Evolutionary conservation across 92 coral and sea anemone species (phyloP).

Genomic region (Parazoanthus atlanticus): DNA sequence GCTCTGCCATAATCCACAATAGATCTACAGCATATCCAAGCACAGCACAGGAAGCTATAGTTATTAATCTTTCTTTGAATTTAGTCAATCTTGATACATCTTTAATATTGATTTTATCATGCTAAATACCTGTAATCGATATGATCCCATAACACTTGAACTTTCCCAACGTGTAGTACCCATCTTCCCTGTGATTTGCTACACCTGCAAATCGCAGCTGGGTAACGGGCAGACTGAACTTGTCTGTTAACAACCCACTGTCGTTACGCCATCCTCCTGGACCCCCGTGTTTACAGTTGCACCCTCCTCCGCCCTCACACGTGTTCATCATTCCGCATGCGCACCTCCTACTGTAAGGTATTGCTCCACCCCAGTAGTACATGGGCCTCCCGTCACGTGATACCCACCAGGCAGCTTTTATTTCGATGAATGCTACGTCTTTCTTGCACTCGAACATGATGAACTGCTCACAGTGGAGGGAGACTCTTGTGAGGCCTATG

Average conservation of each 20-base stretch:
- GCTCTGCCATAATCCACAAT: too few species aligned
- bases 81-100: background rate
- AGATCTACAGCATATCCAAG: too few species aligned
- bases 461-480: slow-evolving; percentile 51
- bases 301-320: slow-evolving; percentile 9
- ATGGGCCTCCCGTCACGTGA: slow-evolving; percentile 31
- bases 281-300: slow-evolving; percentile 43
- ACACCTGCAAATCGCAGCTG: background rate
- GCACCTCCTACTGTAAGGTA: slow-evolving; percentile 39
- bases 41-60: too few species aligned
- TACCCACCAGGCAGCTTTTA: slow-evolving; percentile 23
- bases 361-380: slow-evolving; percentile 56
- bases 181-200: background rate
- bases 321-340: slow-evolving; percentile 51
- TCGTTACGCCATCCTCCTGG: slow-evolving; percentile 47
- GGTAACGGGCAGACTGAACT: slow-evolving; percentile 38
- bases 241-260: slow-evolving; percentile 55
- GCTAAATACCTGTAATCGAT: background rate
- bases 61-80: too few species aligned
- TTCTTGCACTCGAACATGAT: slow-evolving; percentile 37
- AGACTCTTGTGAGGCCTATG: slow-evolving; percentile 8
- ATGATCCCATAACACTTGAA: slow-evolving; percentile 50
- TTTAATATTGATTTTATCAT: background rate
- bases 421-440: background rate
- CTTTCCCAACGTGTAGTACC: slow-evolving; percentile 58